These are phyloP conservation scores for Arizona elegans DNA, from an alignment of 2,113 vertebrate species.

Conservation along the genomic window DNA sequence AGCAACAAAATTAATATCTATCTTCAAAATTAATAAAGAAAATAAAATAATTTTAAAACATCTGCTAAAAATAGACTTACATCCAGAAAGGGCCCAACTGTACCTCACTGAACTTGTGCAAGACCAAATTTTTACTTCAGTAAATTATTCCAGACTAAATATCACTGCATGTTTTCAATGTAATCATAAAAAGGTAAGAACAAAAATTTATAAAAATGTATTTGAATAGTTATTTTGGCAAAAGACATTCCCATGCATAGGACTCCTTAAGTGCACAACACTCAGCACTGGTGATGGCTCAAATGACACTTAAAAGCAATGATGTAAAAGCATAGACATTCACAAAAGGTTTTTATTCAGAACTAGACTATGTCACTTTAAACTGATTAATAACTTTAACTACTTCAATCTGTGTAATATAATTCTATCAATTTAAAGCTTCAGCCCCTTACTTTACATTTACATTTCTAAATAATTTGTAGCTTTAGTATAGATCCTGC, in stretches of 20 bases:
- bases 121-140: background rate
- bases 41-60: background rate
- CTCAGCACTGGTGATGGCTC: background rate
- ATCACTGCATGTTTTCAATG: background rate
- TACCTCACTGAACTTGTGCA: background rate
- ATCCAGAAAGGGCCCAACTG: background rate
- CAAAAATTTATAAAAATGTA: background rate
- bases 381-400: background rate
- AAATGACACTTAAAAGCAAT: constrained; percentile 13
- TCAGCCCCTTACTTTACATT: background rate
- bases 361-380: constrained; percentile 16
- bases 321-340: background rate
- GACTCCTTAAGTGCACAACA: background rate
- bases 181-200: background rate
- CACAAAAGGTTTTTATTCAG: background rate
- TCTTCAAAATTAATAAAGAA: constrained; percentile 6
- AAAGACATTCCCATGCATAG: background rate
- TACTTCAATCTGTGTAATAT: background rate
- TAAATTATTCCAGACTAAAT: background rate
- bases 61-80: background rate
- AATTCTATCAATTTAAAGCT: background rate
- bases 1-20: background rate
- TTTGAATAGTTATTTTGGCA: background rate
- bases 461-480: background rate
- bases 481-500: background rate